phyloP scores from a whole-genome alignment of 2,888 invertebrate genomes.

The Apotomis turbidana region DNA sequence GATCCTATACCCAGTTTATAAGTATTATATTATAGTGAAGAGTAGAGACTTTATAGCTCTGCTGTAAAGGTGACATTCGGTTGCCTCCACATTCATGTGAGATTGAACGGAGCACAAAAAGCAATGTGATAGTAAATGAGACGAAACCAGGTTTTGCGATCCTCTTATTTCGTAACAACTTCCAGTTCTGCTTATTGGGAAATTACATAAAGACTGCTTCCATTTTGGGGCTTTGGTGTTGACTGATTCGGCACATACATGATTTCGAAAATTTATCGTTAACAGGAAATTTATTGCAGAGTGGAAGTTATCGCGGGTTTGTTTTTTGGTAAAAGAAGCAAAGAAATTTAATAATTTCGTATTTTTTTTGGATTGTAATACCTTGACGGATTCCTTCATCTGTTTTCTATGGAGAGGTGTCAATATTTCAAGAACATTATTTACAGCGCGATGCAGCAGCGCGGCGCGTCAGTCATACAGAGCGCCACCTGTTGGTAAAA shows the following conservation, averaged over 20 bases:
- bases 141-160: conserved; percentile 28
- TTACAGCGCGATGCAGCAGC: no score
- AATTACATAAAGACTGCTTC: conserved; percentile 32
- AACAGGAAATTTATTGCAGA: neutral
- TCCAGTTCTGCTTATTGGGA: conserved; percentile 24
- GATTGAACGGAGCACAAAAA: neutral
- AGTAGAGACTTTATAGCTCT: neutral
- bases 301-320: neutral
- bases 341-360: no score
- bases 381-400: no score
- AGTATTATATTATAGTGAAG: neutral
- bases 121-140: conserved; percentile 1
- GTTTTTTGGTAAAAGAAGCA: neutral
- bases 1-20: neutral
- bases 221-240: conserved; percentile 25
- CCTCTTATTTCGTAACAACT: conserved; percentile 27
- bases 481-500: no score
- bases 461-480: no score
- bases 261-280: conserved; percentile 24
- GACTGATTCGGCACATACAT: neutral
- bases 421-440: no score
- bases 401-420: no score
- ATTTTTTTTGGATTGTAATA: no score
- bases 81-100: neutral
- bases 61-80: neutral